A percentile compares a stretch with the other conserved stretches of the same genome.
Evolutionary conservation across 1,140 invertebrate genomes (phyloP).

Genomic region (Lepidurus arcticus): DNA sequence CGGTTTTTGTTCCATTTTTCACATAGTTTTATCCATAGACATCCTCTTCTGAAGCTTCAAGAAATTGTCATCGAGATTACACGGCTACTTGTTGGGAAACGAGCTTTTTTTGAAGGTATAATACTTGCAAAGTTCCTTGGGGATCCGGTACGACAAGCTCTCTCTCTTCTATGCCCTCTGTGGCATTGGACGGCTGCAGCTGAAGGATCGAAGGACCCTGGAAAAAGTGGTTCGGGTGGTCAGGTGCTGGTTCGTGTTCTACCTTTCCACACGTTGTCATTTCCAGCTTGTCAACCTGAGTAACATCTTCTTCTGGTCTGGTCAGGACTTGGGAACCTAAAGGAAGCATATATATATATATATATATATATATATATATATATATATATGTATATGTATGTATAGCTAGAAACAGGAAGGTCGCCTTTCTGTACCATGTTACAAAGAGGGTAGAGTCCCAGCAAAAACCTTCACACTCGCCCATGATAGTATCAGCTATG

Average conservation of each 20-base stretch:
- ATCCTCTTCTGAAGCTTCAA: not conserved
- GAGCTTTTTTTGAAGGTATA: not conserved
- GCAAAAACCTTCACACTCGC: conserved; percentile 10
- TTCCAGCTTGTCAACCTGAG: conserved; percentile 18
- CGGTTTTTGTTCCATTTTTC: not conserved
- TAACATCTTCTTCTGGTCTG: conserved; percentile 17
- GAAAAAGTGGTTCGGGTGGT: conserved; percentile 12
- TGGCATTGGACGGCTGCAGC: too few species aligned
- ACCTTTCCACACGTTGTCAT: conserved; percentile 21
- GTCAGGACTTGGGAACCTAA: not conserved
- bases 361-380: not conserved
- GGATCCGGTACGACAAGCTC: too few species aligned
- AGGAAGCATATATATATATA: too few species aligned
- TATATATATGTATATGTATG: not conserved
- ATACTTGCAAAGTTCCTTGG: not conserved
- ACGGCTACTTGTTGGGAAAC: conserved; percentile 8
- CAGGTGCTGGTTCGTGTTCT: conserved; percentile 17
- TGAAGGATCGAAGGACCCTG: not conserved
- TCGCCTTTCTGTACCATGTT: not conserved
- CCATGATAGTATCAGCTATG: conserved; percentile 6
- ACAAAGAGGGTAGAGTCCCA: conserved; percentile 4
- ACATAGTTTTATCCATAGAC: not conserved
- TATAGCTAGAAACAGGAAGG: conserved; percentile 1
- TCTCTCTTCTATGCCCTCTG: too few species aligned
- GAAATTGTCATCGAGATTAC: not conserved